Base-by-base conservation (phyloP, 1,140 invertebrate genomes). In the Galendromus occidentalis region DNA sequence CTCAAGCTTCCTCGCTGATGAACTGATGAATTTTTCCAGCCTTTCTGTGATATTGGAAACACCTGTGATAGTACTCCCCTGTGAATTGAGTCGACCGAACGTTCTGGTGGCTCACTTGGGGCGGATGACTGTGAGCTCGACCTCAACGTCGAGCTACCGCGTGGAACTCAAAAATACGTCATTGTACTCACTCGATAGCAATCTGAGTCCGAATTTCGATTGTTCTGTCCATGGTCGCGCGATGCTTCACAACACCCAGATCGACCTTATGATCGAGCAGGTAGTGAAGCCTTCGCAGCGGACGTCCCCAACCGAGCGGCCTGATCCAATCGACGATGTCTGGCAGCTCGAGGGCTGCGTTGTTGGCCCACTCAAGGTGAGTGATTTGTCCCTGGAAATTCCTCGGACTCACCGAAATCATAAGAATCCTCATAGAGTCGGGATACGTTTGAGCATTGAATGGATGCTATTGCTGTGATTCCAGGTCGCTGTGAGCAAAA, bases 91-190 rank as follows among this genome's bases (percentile, higher is more conserved):
- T 29, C 91, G 88, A 75, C 71, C 82, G 18, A 82, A 91, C 72
- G 88, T 94, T 22, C 81, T 94, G 63, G 86, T 95, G 17, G 88
- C 87, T n/a, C 89, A 93, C 78, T 80, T 97, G 55, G 92, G 92
- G 33, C 85, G 87, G 72, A 94, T 95, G 51, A 33, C 51, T 18
- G 22, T 59, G 25, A 29, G 25, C 14, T 59, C 51, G 22, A 1
- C 14, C 14, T 29, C 51, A 18, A 25, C 51, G 14, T 17, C 25
- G 22, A 33, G 25, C 14, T 59, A 59, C 51, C 51, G 51, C 14
- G 22, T 72, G 70, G 63, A 76, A 77, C 44, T 28, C 65, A 67
- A 29, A 44, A 68, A 30, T 55, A 42, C 39, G 14, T 65, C 44
- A 4, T 18, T 47, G 12, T 42, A 65, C 18, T 33, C 64, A 22